These are phyloP conservation scores for Eulemur rufifrons DNA, from an alignment of 2,113 vertebrate species.

Conservation along the genomic window DNA sequence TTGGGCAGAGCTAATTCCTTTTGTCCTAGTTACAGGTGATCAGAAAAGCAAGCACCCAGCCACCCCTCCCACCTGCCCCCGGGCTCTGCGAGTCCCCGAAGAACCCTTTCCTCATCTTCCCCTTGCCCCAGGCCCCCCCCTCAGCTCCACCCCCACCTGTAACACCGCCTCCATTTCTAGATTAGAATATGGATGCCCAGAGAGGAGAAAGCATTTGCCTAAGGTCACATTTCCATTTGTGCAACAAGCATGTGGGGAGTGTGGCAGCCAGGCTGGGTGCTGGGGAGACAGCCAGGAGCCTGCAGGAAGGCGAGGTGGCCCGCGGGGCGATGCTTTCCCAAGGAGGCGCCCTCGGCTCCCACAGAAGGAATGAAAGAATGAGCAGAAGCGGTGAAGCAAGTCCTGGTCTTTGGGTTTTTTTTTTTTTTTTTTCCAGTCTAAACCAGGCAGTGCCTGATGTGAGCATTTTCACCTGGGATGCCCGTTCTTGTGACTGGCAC, in stretches of 20 bases:
- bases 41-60: background rate
- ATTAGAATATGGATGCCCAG: background rate
- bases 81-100: background rate
- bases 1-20: background rate
- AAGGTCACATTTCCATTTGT: background rate
- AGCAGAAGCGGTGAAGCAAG: slow-evolving; percentile 9
- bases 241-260: background rate
- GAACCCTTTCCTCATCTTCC: background rate
- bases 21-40: background rate
- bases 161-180: background rate
- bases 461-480: slow-evolving; percentile 23
- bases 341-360: background rate
- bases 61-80: background rate
- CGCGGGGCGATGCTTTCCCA: background rate
- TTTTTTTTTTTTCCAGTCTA: background rate
- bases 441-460: background rate
- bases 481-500: background rate
- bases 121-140: background rate
- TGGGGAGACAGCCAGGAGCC: background rate
- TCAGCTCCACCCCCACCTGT: background rate
- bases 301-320: too few species aligned
- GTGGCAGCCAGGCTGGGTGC: background rate
- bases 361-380: background rate
- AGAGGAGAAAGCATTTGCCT: background rate
- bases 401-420: background rate